Conservation (phyloP, 1,140 invertebrate species). For the silkworm (Bombyx mori) region DNA sequence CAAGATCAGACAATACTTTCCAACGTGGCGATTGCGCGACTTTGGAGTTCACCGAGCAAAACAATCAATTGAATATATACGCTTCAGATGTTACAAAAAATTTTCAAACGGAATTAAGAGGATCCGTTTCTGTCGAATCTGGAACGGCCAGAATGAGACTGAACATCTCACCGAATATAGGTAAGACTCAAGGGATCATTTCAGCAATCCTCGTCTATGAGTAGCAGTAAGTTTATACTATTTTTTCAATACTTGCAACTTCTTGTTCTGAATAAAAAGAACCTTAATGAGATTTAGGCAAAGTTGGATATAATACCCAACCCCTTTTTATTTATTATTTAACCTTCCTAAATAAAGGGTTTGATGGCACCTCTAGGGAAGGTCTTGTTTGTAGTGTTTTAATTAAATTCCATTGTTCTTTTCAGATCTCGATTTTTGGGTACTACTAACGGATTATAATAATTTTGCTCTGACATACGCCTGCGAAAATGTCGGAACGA, state of each 20-base stretch:
- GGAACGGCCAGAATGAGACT: conserved; percentile 27
- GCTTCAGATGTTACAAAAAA: conserved; percentile 28
- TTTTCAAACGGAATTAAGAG: conserved; percentile 29
- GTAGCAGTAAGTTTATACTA: no score
- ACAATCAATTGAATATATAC: conserved; percentile 8
- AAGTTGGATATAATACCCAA: no score
- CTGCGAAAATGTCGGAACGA: conserved; percentile 26
- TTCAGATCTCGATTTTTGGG: conserved; percentile 35
- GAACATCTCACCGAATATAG: conserved; percentile 5
- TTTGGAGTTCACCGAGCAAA: conserved; percentile 15
- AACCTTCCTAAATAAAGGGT: no score
- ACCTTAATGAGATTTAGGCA: no score
- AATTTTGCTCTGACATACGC: conserved; percentile 31
- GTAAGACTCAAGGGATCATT: neutral
- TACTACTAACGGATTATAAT: conserved; percentile 25
- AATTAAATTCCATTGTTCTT: conserved; percentile 3
- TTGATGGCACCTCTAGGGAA: no score
- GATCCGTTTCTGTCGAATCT: conserved; percentile 6
- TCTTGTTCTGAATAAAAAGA: no score
- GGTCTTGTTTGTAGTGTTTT: no score
- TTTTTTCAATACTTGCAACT: no score
- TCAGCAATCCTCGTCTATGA: no score
- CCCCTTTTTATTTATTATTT: no score
- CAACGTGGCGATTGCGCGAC: conserved; percentile 31
- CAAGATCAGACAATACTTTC: conserved; percentile 16